Conservation (phyloP, 2,113 vertebrate species). For the Zosterops pallidus region DNA sequence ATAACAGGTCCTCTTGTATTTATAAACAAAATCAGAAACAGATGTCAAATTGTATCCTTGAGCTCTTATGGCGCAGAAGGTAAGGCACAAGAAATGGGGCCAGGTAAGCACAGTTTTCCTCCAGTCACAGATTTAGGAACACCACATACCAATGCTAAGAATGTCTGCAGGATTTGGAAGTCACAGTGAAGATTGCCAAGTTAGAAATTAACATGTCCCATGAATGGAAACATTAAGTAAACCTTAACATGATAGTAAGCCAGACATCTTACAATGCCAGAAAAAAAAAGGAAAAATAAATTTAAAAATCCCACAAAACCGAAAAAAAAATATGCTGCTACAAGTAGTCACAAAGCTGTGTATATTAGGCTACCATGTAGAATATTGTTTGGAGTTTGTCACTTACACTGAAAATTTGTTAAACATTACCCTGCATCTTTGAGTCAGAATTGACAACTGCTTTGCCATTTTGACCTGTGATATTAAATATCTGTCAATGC, state of each 20-base stretch:
- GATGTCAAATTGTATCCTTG: background rate
- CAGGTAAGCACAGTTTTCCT: background rate
- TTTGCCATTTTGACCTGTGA: background rate
- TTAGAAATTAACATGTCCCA: background rate
- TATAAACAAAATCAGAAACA: background rate
- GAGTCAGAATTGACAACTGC: background rate
- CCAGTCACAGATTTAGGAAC: background rate
- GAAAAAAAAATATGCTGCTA: background rate
- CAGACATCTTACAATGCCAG: background rate
- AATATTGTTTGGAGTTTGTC: background rate
- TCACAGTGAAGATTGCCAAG: background rate
- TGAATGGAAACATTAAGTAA: background rate
- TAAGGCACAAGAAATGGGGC: background rate
- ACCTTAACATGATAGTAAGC: background rate
- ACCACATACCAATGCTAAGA: background rate
- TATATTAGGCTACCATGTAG: background rate
- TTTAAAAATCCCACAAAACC: background rate
- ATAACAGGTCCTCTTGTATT: background rate
- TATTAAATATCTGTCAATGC: background rate
- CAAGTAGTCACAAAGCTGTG: background rate
- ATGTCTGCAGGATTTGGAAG: background rate
- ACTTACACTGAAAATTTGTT: background rate
- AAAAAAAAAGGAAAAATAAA: background rate
- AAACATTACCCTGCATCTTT: background rate
- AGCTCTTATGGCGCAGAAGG: background rate